Evolutionary conservation across 2,797 vertebrate genomes (phyloP), one percentile per base, ranked within the genome.

Genomic region (Brotogeris chrysoptera): DNA sequence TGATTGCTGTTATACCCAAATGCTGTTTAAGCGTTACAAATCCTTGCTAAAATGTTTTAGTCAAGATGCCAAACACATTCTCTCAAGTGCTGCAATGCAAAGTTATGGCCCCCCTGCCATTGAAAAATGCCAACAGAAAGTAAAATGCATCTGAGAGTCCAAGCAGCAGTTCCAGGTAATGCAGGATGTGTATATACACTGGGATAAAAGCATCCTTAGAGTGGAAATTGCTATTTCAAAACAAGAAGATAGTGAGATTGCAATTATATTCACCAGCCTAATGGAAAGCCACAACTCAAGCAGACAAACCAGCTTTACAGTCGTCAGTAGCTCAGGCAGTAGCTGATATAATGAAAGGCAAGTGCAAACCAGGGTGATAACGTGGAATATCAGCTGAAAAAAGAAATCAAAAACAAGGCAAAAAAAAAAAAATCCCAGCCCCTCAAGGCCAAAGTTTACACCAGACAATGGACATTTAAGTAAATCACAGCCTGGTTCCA

Each of bases 381-480:
- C 0, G 2, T n/a, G 60, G 39, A 81, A 77, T 91, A 85, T 4
- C 70, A 80, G 34, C n/a, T 55, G 43, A 16, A 3, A 27, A 50
- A 53, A 60, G 69, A 43, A 30, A 12, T 15, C 34, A 43, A 59
- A 57, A 30, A 3, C 16, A 38, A 24, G 19, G 43, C 16, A 36
- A 27, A 47, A 49, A 41, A 47, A 49, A 41, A 0, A 3, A 10
- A 36, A 0, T 2, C 18, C 52, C 32, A 25, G 36, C 5, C 0
- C 7, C 49, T 41, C 10, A 20, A 55, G 55, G 44, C 20, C 32
- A 15, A 76, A 73, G 60, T n/a, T 69, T 8, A 36, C 4, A 38
- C 2, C 27, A 71, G 43, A 50, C 6, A 39, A 34, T 0, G 16
- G 81, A 25, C 49, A 47, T 44, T 44, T 59, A 2, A 32, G 73